Percentiles rank a stretch among this genome's conserved stretches.
Evolutionary conservation across 2,797 vertebrate genomes (phyloP).

Genomic region (Melopsittacus undulatus): DNA sequence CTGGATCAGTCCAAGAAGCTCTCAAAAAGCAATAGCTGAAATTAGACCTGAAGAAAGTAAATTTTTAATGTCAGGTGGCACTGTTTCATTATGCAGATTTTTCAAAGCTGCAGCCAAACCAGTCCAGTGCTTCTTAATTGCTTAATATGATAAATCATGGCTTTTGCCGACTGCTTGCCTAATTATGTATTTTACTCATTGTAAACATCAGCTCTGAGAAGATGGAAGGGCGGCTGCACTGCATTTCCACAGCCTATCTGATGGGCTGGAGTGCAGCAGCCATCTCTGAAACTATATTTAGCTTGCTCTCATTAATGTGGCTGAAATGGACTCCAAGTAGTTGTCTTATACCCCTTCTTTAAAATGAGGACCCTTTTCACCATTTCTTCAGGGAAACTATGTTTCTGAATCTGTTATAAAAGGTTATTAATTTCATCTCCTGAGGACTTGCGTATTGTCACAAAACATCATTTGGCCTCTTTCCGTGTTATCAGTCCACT

Average conservation of each 20-base stretch:
- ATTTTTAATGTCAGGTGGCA: slow-evolving; percentile 16
- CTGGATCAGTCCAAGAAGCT: not conserved
- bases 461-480: not conserved
- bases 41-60: not conserved
- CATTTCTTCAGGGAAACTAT: not conserved
- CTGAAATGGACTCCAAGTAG: not conserved
- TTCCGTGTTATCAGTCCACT: not conserved
- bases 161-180: slow-evolving; percentile 44
- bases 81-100: not conserved
- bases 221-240: not conserved
- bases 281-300: slow-evolving; percentile 26
- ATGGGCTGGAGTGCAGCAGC: slow-evolving; percentile 27
- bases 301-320: not conserved
- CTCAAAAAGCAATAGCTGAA: not conserved
- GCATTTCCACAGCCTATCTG: slow-evolving; percentile 38
- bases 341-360: not conserved
- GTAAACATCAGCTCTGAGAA: slow-evolving; percentile 6
- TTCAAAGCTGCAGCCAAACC: slow-evolving; percentile 36
- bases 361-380: not conserved
- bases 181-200: slow-evolving; percentile 42
- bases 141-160: slow-evolving; percentile 27
- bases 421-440: not conserved
- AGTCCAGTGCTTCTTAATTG: slow-evolving; percentile 13
- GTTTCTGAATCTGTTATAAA: not conserved
- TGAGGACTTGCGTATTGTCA: not conserved